A percentile compares a stretch with the other conserved stretches of the same genome.
Evolutionary conservation across 1,140 invertebrate species (phyloP).

Genomic region (Sesamia nonagrioides): DNA sequence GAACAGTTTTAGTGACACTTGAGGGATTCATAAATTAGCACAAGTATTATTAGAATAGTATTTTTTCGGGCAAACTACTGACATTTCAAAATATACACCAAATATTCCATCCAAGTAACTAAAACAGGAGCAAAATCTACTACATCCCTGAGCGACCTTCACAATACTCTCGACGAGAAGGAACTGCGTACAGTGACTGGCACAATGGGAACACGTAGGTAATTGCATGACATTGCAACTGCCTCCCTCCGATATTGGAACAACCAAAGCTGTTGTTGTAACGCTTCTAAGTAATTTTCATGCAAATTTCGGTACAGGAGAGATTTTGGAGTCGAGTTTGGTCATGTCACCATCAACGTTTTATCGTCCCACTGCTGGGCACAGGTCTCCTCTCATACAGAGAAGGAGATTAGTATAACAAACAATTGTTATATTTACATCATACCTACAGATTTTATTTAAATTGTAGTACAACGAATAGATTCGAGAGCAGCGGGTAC

Average conservation of each 20-base stretch:
- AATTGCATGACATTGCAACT: conserved; percentile 46
- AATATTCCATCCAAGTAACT: conserved; percentile 3
- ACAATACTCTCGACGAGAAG: not conserved
- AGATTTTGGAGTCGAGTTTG: not conserved
- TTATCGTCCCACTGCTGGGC: no score
- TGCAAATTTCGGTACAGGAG: not conserved
- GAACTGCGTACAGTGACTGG: conserved; percentile 34
- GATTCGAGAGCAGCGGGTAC: no score
- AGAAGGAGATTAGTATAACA: no score
- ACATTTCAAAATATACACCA: not conserved
- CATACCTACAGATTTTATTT: no score
- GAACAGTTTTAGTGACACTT: no score
- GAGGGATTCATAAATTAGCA: no score
- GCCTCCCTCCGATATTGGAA: conserved; percentile 23
- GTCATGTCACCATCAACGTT: no score
- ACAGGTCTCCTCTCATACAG: no score
- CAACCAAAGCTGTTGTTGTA: not conserved
- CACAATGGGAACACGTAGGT: conserved; percentile 20
- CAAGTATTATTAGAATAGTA: no score
- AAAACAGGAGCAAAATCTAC: not conserved
- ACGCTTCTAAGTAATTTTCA: conserved; percentile 6
- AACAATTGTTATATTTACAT: no score
- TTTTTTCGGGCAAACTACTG: not conserved
- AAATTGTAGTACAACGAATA: no score
- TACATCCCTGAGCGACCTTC: not conserved